These are phyloP conservation scores for Amphimallon solstitiale DNA, from an alignment of 2,888 invertebrate species.

Conservation along the genomic window DNA sequence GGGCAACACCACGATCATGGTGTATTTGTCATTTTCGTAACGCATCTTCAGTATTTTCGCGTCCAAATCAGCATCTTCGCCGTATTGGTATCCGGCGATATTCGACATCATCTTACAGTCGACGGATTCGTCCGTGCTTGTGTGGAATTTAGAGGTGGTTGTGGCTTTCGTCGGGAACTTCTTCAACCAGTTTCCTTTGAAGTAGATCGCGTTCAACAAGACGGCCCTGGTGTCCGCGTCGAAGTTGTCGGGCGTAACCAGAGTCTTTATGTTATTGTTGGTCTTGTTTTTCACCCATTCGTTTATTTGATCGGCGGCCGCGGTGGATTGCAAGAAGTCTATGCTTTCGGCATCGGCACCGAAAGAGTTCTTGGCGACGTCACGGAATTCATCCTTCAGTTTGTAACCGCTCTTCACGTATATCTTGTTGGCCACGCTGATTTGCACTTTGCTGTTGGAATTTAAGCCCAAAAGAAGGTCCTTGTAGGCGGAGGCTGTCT, in stretches of 20 bases:
- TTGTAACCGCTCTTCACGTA: conserved; percentile 68
- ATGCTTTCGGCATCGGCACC: conserved; percentile 71
- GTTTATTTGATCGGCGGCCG: conserved; percentile 75
- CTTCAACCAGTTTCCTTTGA: conserved; percentile 80
- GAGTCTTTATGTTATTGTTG: conserved; percentile 80
- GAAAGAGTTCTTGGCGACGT: conserved; percentile 71
- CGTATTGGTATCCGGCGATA: conserved; percentile 66
- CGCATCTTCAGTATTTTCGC: conserved; percentile 76
- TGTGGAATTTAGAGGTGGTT: conserved; percentile 55
- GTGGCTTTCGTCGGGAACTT: conserved; percentile 68
- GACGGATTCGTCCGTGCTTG: conserved; percentile 70
- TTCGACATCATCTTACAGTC: conserved; percentile 78
- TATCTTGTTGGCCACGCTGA: conserved; percentile 32
- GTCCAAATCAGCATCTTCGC: conserved; percentile 65
- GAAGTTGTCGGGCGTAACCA: conserved; percentile 73
- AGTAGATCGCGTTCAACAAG: conserved; percentile 86
- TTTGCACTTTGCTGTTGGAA: neutral
- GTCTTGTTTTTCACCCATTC: conserved; percentile 83
- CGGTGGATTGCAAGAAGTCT: conserved; percentile 67
- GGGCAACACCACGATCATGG: conserved; percentile 82
- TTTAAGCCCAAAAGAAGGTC: neutral
- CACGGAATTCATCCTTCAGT: conserved; percentile 67
- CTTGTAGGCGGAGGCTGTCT: neutral
- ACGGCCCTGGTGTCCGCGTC: conserved; percentile 71
- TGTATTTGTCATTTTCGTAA: conserved; percentile 75